Percentiles rank a stretch among this genome's conserved stretches.
Conservation (phyloP, 2,888 invertebrate genomes). For the Osedax fenrisi region DNA sequence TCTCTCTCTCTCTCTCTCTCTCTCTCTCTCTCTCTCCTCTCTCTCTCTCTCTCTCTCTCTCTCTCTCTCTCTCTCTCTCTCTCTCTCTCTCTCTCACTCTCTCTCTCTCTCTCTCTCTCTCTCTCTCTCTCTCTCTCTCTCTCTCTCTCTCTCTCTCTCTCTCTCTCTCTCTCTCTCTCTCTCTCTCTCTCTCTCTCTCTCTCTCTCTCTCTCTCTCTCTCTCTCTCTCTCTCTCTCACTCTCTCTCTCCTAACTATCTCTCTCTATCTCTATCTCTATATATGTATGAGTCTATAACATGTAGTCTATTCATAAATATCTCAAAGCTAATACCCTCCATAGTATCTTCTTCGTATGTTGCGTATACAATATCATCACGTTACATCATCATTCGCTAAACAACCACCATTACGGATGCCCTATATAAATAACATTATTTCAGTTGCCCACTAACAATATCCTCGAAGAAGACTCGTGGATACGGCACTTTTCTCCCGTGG, state of each 20-base stretch:
- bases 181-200: slow-evolving; percentile 19
- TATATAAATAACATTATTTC: too few species aligned
- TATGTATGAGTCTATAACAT: too few species aligned
- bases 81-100: slow-evolving; percentile 17
- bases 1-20: background rate
- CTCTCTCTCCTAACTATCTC: background rate
- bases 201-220: slow-evolving; percentile 26
- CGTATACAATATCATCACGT: too few species aligned
- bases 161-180: slow-evolving; percentile 18
- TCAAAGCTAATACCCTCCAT: too few species aligned
- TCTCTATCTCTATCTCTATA: background rate
- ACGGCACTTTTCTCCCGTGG: too few species aligned
- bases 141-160: slow-evolving; percentile 4
- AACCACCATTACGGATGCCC: too few species aligned
- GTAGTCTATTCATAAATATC: too few species aligned
- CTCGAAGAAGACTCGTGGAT: too few species aligned
- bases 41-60: slow-evolving; percentile 28
- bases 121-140: slow-evolving; percentile 24
- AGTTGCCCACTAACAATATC: too few species aligned
- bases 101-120: slow-evolving; percentile 21
- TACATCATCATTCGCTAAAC: too few species aligned
- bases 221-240: slow-evolving; percentile 1
- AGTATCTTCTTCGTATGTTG: too few species aligned
- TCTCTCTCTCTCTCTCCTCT: background rate
- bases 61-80: slow-evolving; percentile 26